Percentiles rank a stretch among this genome's conserved stretches.
Evolutionary conservation across 2,797 vertebrate genomes (phyloP).

Genomic region (Hirundo rustica): DNA sequence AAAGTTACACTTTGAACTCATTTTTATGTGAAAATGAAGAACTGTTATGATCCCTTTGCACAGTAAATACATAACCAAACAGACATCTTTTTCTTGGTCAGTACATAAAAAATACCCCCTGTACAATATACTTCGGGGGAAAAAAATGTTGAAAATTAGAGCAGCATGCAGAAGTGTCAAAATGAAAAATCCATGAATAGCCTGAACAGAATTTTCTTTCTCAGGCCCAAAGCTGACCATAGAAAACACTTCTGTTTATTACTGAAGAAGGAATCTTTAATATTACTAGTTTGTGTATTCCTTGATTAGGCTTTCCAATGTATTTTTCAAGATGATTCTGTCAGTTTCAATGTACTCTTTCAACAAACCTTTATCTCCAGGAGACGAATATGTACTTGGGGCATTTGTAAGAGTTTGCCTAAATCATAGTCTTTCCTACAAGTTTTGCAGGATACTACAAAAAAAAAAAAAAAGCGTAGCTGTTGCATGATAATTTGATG

Average conservation of each 20-base stretch:
- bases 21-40: background rate
- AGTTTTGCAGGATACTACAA: background rate
- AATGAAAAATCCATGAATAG: background rate
- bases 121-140: fast-evolving
- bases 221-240: background rate
- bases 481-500: background rate
- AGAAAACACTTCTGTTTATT: background rate
- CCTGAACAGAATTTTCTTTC: background rate
- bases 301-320: background rate
- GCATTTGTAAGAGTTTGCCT: background rate
- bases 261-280: background rate
- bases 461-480: background rate
- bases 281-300: background rate
- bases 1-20: background rate
- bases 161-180: background rate
- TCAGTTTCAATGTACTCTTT: background rate
- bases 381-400: background rate
- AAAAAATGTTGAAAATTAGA: background rate
- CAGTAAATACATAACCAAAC: background rate
- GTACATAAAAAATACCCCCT: background rate
- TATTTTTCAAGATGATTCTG: background rate
- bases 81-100: background rate
- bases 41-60: background rate
- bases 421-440: background rate
- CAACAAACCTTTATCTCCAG: background rate